A percentile compares a stretch with the other conserved stretches of the same genome.
These are phyloP conservation scores for Petrocephalus zakoni DNA, from an alignment of 2,113 vertebrate genomes.

Conservation along the genomic window DNA sequence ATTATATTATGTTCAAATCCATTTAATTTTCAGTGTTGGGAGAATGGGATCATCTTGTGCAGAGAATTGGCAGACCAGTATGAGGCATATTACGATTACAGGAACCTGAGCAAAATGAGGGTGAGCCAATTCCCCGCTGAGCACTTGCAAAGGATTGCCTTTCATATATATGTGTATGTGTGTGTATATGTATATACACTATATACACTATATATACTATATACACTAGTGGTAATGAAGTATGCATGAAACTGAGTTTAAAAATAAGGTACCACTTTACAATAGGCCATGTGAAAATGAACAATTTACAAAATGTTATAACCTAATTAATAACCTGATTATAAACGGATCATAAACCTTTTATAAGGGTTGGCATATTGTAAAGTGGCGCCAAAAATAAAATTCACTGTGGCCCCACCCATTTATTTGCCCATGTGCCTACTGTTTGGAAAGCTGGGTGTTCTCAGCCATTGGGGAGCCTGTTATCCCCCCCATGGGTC, in stretches of 20 bases:
- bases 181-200: too few relatives aligned
- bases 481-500: background rate
- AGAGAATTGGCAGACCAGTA: slow-evolving; percentile 95
- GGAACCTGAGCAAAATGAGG: slow-evolving; percentile 98
- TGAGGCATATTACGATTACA: slow-evolving; percentile 94
- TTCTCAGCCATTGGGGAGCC: too few relatives aligned
- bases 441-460: too few relatives aligned
- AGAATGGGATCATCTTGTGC: slow-evolving; percentile 95
- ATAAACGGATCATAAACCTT: background rate
- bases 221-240: background rate
- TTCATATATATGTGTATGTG: background rate
- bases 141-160: background rate
- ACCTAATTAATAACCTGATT: background rate
- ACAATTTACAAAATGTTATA: too few relatives aligned
- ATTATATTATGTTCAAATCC: background rate
- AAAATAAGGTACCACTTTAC: background rate
- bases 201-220: too few relatives aligned
- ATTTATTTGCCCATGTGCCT: too few relatives aligned
- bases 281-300: background rate
- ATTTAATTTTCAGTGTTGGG: slow-evolving; percentile 85
- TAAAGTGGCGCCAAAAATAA: background rate
- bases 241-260: background rate
- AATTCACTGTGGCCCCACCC: background rate
- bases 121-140: slow-evolving; percentile 55
- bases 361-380: background rate